phyloP scores from a whole-genome alignment of 2,797 vertebrate species.

The Thripadectes ignobilis region DNA sequence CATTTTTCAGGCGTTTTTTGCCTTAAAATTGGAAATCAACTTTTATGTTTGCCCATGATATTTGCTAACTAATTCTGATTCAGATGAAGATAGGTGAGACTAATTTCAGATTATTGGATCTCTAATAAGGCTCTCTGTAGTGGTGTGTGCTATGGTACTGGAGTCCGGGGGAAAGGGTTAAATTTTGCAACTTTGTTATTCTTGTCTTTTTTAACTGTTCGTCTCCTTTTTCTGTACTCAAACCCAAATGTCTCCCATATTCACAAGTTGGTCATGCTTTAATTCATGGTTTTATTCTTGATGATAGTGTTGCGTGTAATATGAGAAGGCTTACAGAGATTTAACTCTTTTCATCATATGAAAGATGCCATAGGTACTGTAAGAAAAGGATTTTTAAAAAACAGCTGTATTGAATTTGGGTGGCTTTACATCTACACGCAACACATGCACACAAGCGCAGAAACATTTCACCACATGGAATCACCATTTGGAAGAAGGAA shows the following conservation, averaged over 20 bases:
- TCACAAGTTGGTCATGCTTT: not conserved
- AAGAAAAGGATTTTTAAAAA: not conserved
- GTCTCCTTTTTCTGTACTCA: not conserved
- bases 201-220: not conserved
- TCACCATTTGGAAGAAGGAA: not conserved
- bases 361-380: not conserved
- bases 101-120: not conserved
- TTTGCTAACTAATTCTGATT: not conserved
- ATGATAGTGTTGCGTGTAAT: not conserved
- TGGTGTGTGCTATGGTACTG: not conserved
- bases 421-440: not conserved
- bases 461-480: not conserved
- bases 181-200: not conserved
- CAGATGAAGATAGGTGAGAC: not conserved
- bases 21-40: not conserved
- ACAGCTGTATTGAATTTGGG: not conserved
- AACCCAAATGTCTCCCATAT: not conserved
- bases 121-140: not conserved
- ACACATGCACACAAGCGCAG: fast-evolving
- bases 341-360: not conserved
- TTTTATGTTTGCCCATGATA: not conserved
- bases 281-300: not conserved
- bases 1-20: not conserved
- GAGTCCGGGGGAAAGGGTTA: not conserved
- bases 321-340: not conserved